Conservation (phyloP, 1,140 invertebrate species). For the Pseudomyrmex cubaensis region DNA sequence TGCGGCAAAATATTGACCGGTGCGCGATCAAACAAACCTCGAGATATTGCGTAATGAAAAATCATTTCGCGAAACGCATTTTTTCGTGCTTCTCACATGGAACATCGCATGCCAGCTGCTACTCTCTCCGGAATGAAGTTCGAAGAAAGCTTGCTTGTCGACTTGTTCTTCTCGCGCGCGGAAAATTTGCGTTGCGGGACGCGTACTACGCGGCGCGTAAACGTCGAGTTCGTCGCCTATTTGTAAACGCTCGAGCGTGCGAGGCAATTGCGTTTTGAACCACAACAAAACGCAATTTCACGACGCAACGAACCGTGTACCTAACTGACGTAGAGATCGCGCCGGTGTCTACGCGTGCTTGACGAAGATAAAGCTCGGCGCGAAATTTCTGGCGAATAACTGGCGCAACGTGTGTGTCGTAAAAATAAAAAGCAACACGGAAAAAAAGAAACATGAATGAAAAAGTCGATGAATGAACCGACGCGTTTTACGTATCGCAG, state of each 20-base stretch:
- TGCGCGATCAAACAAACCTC: no score
- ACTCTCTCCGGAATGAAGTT: slow-evolving; percentile 14
- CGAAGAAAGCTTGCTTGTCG: background rate
- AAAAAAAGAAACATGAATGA: background rate
- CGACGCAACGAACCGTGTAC: slow-evolving; percentile 68
- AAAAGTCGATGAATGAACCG: no score
- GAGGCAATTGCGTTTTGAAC: slow-evolving; percentile 18
- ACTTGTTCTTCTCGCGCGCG: slow-evolving; percentile 12
- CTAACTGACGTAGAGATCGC: slow-evolving; percentile 11
- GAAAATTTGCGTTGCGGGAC: background rate
- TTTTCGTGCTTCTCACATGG: no score
- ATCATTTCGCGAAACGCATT: no score
- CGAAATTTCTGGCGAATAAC: slow-evolving; percentile 50
- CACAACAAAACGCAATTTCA: slow-evolving; percentile 65
- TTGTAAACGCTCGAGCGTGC: slow-evolving; percentile 21
- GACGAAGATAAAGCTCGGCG: slow-evolving; percentile 56
- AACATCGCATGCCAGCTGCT: background rate
- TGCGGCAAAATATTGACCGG: no score
- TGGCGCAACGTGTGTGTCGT: background rate
- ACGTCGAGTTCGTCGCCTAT: slow-evolving; percentile 20
- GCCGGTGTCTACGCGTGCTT: slow-evolving; percentile 23
- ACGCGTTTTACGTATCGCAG: no score
- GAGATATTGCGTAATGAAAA: no score
- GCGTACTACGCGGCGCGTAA: slow-evolving; percentile 2
- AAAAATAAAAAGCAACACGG: background rate